Base-by-base conservation (phyloP, 2,113 vertebrate genomes). In the Centropus bengalensis region DNA sequence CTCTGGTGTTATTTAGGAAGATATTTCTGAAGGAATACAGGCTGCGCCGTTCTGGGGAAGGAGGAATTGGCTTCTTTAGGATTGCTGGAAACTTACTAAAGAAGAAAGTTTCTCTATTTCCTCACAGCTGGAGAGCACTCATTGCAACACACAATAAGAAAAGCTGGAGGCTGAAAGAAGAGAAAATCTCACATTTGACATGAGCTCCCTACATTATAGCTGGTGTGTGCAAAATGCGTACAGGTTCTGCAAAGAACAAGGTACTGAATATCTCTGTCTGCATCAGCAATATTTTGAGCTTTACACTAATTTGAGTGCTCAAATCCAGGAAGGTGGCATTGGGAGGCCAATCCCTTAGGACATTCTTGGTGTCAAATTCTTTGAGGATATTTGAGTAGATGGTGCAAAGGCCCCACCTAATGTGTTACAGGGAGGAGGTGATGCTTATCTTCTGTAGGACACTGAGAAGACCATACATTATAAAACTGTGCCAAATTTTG, bases 51-150 rank as follows among this genome's bases (percentile, higher is more conserved):
- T 94, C 49, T 10, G 7, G 26, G 14, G 10, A 83, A 7, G 19
- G 11, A 78, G 21, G 33, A 86, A 93, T 5, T 51, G 14, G 26
- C 23, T 88, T 93, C 49, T 68, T 86, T 26, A 56, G 81, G 33
- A 78, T 88, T 92, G 78, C 19, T 59, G 52, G 88, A 84, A 96
- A 86, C 11, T 64, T 82, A 58, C 19, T 93, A 52, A 96, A 88
- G 49, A 91, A 70, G 71, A 63, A 90, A 18, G 9, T 93, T 84
- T 82, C 81, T 82, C 40, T 51, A 60, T 91, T 93, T 93, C 40
- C 59, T 92, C 73, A 30, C 80, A 94, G 80, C 77, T 92, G 62
- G 66, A 78, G n/a, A 60, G 40, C 49, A 93, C 5, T 71, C 54
- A 56, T 30, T 84, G 70, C 10, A 3, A 82, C 28, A 68, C 26